Percentiles rank a stretch among this genome's conserved stretches.
These are phyloP conservation scores for Mallateleia sp. DNA, from an alignment of 2,888 invertebrate species.

Conservation along the genomic window DNA sequence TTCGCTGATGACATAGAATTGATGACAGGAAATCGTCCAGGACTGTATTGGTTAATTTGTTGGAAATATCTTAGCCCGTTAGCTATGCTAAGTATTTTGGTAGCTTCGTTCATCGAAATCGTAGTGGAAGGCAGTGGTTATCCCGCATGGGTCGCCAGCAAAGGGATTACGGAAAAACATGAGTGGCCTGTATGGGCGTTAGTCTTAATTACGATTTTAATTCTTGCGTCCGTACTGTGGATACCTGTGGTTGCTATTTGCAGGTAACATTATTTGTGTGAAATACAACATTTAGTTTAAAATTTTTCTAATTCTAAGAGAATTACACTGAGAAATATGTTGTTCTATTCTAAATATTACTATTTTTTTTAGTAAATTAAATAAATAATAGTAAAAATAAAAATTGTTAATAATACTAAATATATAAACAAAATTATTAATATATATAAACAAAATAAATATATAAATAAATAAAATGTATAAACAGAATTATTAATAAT, in stretches of 20 bases:
- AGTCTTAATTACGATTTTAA: slow-evolving; percentile 93
- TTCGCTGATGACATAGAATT: slow-evolving; percentile 98
- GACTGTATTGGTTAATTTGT: slow-evolving; percentile 97
- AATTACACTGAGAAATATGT: no score
- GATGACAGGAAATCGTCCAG: slow-evolving; percentile 97
- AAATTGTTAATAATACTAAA: no score
- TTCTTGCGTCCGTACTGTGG: slow-evolving; percentile 96
- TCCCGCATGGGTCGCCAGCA: slow-evolving; percentile 94
- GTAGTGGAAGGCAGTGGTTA: slow-evolving; percentile 95
- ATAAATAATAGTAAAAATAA: no score
- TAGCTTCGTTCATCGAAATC: slow-evolving; percentile 96
- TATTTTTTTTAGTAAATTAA: no score
- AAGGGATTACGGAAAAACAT: slow-evolving; percentile 93
- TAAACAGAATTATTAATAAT: no score
- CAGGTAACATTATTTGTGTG: slow-evolving; percentile 90
- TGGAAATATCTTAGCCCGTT: slow-evolving; percentile 98
- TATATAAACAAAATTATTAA: no score
- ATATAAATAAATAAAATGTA: no score
- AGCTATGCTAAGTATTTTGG: slow-evolving; percentile 96
- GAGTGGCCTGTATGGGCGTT: slow-evolving; percentile 98
- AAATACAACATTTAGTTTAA: no score
- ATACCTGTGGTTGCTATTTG: slow-evolving; percentile 95
- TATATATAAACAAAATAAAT: no score
- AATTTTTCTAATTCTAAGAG: no score
- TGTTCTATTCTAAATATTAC: no score